Evolutionary conservation across 2,113 vertebrate species (phyloP).

Genomic region (Indri indri): DNA sequence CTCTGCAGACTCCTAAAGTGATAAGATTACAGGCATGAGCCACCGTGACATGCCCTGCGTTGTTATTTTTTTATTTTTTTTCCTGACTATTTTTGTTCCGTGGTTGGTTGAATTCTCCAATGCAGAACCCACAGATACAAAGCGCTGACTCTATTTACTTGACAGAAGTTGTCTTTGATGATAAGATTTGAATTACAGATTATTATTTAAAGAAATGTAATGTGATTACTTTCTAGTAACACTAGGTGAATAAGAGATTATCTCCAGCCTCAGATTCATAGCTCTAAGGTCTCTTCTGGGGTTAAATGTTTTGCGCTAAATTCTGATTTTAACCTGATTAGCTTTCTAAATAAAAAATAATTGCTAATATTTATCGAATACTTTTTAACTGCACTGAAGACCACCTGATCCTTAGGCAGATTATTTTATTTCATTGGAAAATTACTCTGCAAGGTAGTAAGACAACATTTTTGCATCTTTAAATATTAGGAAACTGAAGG

Average conservation of each 20-base stretch:
- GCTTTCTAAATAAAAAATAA: slow-evolving; percentile 14
- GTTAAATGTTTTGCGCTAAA: background rate
- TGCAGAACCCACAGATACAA: background rate
- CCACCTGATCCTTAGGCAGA: background rate
- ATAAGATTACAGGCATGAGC: too few species aligned
- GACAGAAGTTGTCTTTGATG: background rate
- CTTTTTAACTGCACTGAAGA: background rate
- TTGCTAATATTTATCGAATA: background rate
- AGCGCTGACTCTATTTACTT: background rate
- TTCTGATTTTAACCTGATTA: slow-evolving; percentile 4
- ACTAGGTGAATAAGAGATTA: background rate
- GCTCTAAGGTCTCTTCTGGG: background rate
- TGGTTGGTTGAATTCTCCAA: background rate
- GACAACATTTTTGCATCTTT: background rate
- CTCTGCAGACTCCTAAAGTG: too few species aligned
- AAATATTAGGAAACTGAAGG: background rate
- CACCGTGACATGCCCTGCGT: too few species aligned
- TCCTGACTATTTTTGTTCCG: background rate
- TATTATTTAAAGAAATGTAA: slow-evolving; percentile 24
- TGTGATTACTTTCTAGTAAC: background rate
- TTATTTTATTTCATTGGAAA: background rate
- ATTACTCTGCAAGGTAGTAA: background rate
- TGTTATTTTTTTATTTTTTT: background rate
- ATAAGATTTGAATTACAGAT: slow-evolving; percentile 1
- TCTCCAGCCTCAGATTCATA: background rate